These are phyloP conservation scores for Lasioglossum villosulum DNA, from an alignment of 2,888 invertebrate genomes.

Conservation along the genomic window DNA sequence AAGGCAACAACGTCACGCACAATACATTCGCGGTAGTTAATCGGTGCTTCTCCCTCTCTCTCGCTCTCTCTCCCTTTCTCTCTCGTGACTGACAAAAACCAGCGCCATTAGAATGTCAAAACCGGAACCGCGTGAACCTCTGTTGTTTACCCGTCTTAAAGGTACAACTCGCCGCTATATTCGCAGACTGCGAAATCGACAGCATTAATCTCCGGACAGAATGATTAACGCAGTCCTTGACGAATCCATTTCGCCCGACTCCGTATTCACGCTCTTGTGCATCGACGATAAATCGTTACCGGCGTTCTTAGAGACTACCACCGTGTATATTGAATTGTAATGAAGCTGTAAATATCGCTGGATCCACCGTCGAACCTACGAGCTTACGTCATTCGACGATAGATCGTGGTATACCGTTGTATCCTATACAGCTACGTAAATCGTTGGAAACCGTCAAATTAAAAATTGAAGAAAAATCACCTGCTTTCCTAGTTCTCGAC, in stretches of 20 bases:
- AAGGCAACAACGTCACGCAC: slow-evolving; percentile 62
- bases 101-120: slow-evolving; percentile 42
- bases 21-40: slow-evolving; percentile 61
- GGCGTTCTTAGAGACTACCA: not conserved
- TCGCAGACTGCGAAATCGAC: not conserved
- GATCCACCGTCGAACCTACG: not conserved
- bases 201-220: not conserved
- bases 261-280: not conserved
- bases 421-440: not conserved
- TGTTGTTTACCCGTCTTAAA: not conserved
- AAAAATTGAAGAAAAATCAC: not conserved
- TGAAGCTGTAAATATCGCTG: not conserved
- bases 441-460: not conserved
- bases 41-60: slow-evolving; percentile 31
- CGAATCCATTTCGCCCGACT: slow-evolving; percentile 14
- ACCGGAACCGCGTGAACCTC: slow-evolving; percentile 12
- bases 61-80: not conserved
- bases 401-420: not conserved
- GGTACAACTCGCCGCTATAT: not conserved
- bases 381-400: not conserved
- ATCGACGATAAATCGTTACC: not conserved
- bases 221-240: slow-evolving; percentile 15
- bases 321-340: not conserved
- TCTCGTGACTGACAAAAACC: slow-evolving; percentile 24
- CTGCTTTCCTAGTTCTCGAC: not conserved